Conservation (phyloP, 1,140 invertebrate genomes). For the Macrosteles quadrilineatus region DNA sequence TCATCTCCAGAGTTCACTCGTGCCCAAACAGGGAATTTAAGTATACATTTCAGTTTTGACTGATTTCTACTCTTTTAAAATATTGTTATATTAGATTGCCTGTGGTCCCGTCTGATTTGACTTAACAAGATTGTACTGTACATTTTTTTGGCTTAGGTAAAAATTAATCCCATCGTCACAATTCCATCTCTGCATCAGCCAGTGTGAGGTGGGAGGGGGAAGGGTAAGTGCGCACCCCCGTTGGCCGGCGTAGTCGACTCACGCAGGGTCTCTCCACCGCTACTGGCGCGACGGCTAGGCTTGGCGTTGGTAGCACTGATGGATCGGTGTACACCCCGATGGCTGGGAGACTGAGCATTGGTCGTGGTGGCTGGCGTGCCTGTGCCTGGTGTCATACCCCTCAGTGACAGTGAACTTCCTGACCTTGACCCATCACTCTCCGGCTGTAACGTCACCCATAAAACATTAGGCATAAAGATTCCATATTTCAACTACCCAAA, state of each 20-base stretch:
- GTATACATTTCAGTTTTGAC: no score
- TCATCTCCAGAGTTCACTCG: no score
- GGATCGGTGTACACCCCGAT: conserved; percentile 82
- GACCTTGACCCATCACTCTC: conserved; percentile 95
- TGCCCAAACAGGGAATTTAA: no score
- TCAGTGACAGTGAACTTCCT: conserved; percentile 90
- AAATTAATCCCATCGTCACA: no score
- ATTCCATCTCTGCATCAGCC: not conserved
- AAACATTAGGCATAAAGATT: no score
- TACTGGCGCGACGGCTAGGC: conserved; percentile 64
- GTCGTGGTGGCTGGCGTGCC: conserved; percentile 56
- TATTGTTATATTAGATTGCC: no score
- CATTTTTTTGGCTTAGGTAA: no score
- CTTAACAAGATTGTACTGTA: no score
- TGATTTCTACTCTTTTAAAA: no score
- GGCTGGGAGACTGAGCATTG: conserved; percentile 77
- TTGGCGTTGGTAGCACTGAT: conserved; percentile 87
- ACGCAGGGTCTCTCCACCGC: conserved; percentile 56
- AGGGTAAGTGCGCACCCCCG: conserved; percentile 32
- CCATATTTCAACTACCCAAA: no score
- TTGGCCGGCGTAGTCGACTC: conserved; percentile 37
- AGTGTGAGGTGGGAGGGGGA: conserved; percentile 34
- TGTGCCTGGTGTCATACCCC: conserved; percentile 73
- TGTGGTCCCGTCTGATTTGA: no score
- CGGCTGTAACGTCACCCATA: conserved; percentile 63